phyloP scores from a whole-genome alignment of 30 jellyfish, hydroid and myxozoan species.

The Phacellophora camtschatica region DNA sequence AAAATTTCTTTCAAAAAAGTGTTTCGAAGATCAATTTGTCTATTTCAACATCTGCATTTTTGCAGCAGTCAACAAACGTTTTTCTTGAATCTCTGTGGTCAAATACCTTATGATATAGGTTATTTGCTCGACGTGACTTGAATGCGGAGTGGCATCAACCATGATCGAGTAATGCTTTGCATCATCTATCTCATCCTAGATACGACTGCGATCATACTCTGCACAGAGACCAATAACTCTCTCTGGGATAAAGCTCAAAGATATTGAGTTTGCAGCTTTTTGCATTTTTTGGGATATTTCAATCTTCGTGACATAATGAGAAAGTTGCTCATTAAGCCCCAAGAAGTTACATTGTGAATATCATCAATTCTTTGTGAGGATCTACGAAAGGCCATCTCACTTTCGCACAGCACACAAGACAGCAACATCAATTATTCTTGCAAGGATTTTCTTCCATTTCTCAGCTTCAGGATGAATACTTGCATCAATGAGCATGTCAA shows the following conservation, averaged over 20 bases:
- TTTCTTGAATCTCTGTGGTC: conserved; percentile 23
- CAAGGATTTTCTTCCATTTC: conserved; percentile 47
- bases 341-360: conserved; percentile 37
- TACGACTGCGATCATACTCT: conserved; percentile 27
- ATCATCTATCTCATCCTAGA: conserved; percentile 39
- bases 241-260: conserved; percentile 57
- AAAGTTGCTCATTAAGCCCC: conserved; percentile 45
- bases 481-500: conserved; percentile 47
- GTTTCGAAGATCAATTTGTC: conserved; percentile 25
- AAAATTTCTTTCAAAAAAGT: not conserved
- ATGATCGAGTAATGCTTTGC: conserved; percentile 15
- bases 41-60: conserved; percentile 43
- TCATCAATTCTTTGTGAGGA: conserved; percentile 44
- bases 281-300: conserved; percentile 53
- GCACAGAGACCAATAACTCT: conserved; percentile 32
- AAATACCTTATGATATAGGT: conserved; percentile 11
- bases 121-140: conserved; percentile 39
- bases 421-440: conserved; percentile 39
- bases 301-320: conserved; percentile 30
- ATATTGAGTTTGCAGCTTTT: conserved; percentile 55
- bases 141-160: conserved; percentile 26
- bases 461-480: conserved; percentile 51
- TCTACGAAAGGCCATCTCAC: conserved; percentile 52
- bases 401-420: conserved; percentile 49
- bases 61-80: conserved; percentile 61